phyloP scores from a whole-genome alignment of 2,113 vertebrate genomes.

The Willisornis vidua region DNA sequence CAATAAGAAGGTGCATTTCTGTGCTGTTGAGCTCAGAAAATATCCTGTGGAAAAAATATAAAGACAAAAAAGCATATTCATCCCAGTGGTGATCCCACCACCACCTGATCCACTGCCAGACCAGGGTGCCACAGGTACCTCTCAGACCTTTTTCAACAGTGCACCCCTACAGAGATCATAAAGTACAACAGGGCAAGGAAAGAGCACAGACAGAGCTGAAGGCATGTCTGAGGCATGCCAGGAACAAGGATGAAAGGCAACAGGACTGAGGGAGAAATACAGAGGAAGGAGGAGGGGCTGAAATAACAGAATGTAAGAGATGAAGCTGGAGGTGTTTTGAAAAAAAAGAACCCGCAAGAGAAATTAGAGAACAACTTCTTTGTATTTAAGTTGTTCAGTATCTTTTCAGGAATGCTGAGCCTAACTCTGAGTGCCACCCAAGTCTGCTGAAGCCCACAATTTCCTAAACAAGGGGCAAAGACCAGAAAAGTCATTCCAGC shows the following conservation, averaged over 20 bases:
- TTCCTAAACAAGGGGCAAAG: background rate
- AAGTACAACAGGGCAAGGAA: background rate
- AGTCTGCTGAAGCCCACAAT: background rate
- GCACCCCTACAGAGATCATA: background rate
- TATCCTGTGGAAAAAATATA: conserved; percentile 77
- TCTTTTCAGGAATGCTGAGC: background rate
- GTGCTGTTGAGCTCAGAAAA: conserved; percentile 97
- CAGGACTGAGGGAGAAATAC: background rate
- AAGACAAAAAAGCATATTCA: background rate
- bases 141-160: background rate
- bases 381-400: background rate
- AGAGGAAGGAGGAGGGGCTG: background rate
- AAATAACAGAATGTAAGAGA: background rate
- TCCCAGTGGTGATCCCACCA: background rate
- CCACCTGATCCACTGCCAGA: background rate
- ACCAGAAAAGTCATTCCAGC: background rate
- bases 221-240: background rate
- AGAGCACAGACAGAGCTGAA: background rate
- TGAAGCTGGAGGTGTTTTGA: background rate
- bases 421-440: background rate
- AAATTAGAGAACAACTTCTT: background rate
- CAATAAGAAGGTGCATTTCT: conserved; percentile 91
- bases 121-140: background rate
- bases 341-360: background rate
- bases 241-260: background rate